Evolutionary conservation across 2,797 vertebrate species (phyloP).

Genomic region (Poecilia gillii): DNA sequence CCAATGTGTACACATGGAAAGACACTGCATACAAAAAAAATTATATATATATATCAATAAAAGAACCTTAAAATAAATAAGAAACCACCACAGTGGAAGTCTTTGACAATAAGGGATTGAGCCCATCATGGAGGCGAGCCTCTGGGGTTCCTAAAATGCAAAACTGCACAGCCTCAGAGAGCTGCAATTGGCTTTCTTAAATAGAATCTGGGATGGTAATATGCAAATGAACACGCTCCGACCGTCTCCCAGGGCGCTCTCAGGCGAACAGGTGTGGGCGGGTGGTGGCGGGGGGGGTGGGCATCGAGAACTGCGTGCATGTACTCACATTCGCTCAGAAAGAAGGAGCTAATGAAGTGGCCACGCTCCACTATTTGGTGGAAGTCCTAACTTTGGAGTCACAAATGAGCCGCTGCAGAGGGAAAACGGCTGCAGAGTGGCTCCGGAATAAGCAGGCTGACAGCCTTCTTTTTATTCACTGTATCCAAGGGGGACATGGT

Average conservation of each 20-base stretch:
- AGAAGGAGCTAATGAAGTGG: slow-evolving; percentile 75
- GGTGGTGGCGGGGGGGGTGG: slow-evolving; percentile 7
- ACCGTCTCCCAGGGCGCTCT: slow-evolving; percentile 46
- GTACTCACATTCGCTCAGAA: slow-evolving; percentile 29
- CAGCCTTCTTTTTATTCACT: slow-evolving; percentile 51
- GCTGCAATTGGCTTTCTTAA: slow-evolving; percentile 44
- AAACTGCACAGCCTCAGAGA: slow-evolving; percentile 40
- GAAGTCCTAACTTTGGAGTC: slow-evolving; percentile 56
- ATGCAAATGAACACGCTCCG: slow-evolving; percentile 64
- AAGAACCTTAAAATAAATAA: slow-evolving; percentile 46
- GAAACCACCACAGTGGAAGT: slow-evolving; percentile 38
- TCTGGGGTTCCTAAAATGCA: slow-evolving; percentile 32
- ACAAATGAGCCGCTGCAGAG: slow-evolving; percentile 68
- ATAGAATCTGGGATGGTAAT: slow-evolving; percentile 53
- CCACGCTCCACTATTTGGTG: slow-evolving; percentile 50
- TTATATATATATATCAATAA: no score
- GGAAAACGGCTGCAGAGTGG: slow-evolving; percentile 24
- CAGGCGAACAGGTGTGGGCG: slow-evolving; percentile 61
- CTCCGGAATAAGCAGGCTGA: slow-evolving; percentile 22
- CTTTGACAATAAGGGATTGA: slow-evolving; percentile 51
- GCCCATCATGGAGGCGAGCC: slow-evolving; percentile 58
- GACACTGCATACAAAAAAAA: slow-evolving; percentile 26
- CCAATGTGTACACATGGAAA: slow-evolving; percentile 24
- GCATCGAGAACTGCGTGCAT: slow-evolving; percentile 35
- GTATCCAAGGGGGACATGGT: slow-evolving; percentile 34